A percentile compares a stretch with the other conserved stretches of the same genome.
These are phyloP conservation scores for Elaphurus davidianus DNA, from an alignment of 2,113 vertebrate species.

Conservation along the genomic window DNA sequence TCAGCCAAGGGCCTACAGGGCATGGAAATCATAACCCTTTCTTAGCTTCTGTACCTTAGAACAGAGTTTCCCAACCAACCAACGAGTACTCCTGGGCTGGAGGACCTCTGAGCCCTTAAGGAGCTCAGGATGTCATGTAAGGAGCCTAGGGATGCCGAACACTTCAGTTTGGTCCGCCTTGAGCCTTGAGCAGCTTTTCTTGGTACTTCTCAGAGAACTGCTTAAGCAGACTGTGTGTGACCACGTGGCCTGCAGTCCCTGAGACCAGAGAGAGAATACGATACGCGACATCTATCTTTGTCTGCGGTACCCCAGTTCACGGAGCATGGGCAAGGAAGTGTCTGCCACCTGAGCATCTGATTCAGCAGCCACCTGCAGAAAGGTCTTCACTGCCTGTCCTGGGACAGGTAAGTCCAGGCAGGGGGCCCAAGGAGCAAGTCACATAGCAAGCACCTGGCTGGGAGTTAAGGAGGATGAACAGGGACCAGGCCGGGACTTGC, in stretches of 20 bases:
- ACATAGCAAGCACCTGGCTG: background rate
- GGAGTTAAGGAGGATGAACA: background rate
- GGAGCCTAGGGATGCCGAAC: background rate
- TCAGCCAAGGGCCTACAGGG: background rate
- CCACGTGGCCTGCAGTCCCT: background rate
- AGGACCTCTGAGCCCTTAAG: background rate
- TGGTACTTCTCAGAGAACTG: background rate
- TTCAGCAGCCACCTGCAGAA: background rate
- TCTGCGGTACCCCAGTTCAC: fast-evolving
- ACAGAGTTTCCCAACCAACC: background rate
- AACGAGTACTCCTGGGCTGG: background rate
- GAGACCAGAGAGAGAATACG: background rate
- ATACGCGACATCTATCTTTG: too few species aligned
- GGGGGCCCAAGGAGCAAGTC: background rate
- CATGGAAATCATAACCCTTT: background rate
- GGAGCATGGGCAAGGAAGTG: fast-evolving
- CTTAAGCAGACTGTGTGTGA: background rate
- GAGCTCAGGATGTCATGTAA: background rate
- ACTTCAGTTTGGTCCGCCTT: background rate
- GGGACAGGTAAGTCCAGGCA: background rate
- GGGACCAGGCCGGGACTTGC: fast-evolving
- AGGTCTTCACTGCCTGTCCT: background rate
- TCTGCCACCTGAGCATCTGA: background rate
- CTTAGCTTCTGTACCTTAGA: background rate
- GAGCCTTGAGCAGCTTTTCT: background rate